A percentile compares a stretch with the other conserved stretches of the same genome.
These are phyloP conservation scores for Pica pica DNA, from an alignment of 2,113 vertebrate species.

Conservation along the genomic window DNA sequence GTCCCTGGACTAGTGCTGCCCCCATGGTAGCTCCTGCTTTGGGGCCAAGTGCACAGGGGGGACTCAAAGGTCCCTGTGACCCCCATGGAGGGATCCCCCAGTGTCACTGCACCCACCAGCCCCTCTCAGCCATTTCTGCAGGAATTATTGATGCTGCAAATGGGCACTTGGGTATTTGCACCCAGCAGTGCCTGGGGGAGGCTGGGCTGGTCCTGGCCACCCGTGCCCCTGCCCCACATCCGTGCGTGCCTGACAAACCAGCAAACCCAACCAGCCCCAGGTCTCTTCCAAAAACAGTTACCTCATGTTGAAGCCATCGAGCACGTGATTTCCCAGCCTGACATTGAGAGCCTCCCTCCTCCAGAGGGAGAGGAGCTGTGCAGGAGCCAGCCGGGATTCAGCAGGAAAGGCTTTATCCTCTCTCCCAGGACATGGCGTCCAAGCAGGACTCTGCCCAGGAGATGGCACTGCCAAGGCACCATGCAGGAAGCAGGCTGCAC, in stretches of 20 bases:
- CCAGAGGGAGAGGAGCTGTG: not conserved
- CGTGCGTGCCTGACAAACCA: not conserved
- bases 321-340: slow-evolving; percentile 30
- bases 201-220: not conserved
- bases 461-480: not conserved
- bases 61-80: not conserved
- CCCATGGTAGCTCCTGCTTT: not conserved
- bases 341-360: not conserved
- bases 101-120: accelerated
- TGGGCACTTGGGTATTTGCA: not conserved
- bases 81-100: not conserved
- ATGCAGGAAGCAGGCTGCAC: not conserved
- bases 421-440: not conserved
- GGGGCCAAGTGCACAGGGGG: not conserved
- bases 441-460: not conserved
- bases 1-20: not conserved
- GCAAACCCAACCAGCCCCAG: not conserved
- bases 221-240: not conserved
- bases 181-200: not conserved
- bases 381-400: not conserved
- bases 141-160: not conserved
- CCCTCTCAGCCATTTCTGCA: not conserved
- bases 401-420: not conserved
- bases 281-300: not conserved
- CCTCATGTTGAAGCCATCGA: not conserved